Evolutionary conservation across 2,888 invertebrate genomes (phyloP).

Genomic region (Norana najaformis): DNA sequence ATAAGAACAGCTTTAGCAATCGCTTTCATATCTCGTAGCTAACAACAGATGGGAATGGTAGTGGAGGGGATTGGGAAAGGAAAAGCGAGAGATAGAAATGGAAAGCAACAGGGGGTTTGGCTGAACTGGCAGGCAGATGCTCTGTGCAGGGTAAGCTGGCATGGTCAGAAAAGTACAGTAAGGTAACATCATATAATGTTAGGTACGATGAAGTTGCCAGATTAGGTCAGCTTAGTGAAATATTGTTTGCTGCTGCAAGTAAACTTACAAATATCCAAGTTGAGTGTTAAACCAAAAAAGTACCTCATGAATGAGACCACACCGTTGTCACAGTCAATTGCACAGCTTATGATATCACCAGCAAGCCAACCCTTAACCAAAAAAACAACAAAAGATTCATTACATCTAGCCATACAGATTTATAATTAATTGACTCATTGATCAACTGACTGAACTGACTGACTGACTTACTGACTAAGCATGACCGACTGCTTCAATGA

Average conservation of each 20-base stretch:
- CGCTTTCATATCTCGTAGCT: background rate
- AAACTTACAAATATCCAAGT: background rate
- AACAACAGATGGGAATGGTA: background rate
- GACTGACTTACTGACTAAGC: background rate
- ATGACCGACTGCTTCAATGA: background rate
- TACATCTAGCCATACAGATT: background rate
- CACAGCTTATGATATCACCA: conserved; percentile 80
- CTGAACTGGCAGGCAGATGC: background rate
- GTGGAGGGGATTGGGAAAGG: background rate
- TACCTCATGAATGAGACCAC: conserved; percentile 72
- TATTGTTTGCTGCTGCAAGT: background rate
- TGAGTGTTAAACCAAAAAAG: conserved; percentile 27
- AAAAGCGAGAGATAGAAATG: background rate
- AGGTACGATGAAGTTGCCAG: background rate
- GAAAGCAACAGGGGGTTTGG: background rate
- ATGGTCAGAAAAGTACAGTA: background rate
- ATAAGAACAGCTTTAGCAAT: background rate
- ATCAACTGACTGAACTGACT: background rate
- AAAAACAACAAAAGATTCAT: background rate
- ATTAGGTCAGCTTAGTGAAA: background rate
- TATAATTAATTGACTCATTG: background rate
- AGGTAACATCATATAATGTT: background rate
- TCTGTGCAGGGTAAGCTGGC: background rate
- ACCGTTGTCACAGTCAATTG: conserved; percentile 75
- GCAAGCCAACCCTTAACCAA: conserved; percentile 71